Evolutionary conservation across 2,888 invertebrate genomes (phyloP), one percentile per base, ranked within the genome.

Genomic region (Minunthozetes semirufus): DNA sequence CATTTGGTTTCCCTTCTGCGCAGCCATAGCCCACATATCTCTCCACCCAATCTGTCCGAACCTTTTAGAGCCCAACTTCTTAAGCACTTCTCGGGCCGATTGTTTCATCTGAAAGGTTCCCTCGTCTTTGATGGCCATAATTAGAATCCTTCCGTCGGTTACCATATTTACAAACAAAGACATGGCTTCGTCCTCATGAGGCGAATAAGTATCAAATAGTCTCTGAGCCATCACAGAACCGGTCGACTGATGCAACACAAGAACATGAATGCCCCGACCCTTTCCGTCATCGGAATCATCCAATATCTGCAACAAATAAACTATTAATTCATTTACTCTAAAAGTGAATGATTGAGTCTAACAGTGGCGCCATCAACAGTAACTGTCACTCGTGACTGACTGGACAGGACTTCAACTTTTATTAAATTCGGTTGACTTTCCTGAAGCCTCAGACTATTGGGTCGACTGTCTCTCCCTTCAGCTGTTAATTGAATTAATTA

Each of bases 101-200:
- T 82, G 81, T 80, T 86, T 86, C 83, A 87, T 82, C 78, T 86
- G 85, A 80, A 86, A 87, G 22, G 87, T 85, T 0, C 86, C 87
- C 80, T 87, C 87, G 81, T 87, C 87, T 86, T 87, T 87, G 76
- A 87, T 85, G 38, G 86, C 84, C 80, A 87, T 85, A 77, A 87
- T 83, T 61, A 87, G 81, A 73, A 87, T 86, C 77, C 87, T 81
- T 6, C 86, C 86, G 78, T 84, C 83, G 17, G 86, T 84, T 50
- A 87, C 84, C 84, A 86, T 85, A 79, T 85, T 85, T 46, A 87
- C 82, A 80, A 87, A 87, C 63, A 86, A 81, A n/a, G 85, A 82
- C 85, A 87, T 84, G 33, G 86, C 86, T 80, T 87, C 87, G 80
- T 87, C 87, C 81, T 87, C 87, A 78, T 86, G 85, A 6, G 85